These are phyloP conservation scores for Saimiri boliviensis DNA, from an alignment of 2,113 vertebrate species.

Conservation along the genomic window DNA sequence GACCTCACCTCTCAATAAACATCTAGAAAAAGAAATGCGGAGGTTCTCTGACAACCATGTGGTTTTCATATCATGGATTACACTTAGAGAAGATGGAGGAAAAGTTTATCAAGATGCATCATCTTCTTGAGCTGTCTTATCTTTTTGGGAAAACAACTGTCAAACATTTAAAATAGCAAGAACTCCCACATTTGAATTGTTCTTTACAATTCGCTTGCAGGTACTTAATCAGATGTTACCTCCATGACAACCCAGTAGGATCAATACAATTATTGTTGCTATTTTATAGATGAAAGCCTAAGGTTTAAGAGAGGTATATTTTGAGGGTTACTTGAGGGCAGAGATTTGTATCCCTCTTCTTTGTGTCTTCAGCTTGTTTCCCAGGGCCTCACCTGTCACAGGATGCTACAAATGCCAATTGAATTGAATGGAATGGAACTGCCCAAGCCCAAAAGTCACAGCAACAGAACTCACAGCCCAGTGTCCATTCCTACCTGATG, in stretches of 20 bases:
- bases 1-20: not conserved
- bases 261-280: conserved; percentile 16
- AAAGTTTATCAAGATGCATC: conserved; percentile 43
- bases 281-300: conserved; percentile 26
- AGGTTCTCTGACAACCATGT: conserved; percentile 30
- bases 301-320: not conserved
- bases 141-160: conserved; percentile 50
- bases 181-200: conserved; percentile 4
- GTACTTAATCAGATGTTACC: conserved; percentile 6
- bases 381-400: not conserved
- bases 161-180: conserved; percentile 61
- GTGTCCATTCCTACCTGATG: not conserved
- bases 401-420: not conserved
- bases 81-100: conserved; percentile 4
- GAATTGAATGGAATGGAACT: not conserved
- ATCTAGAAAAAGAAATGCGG: conserved; percentile 42
- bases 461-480: not conserved
- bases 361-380: not conserved
- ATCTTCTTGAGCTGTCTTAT: conserved; percentile 36
- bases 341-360: not conserved
- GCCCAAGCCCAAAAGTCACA: not conserved
- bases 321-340: conserved; percentile 1
- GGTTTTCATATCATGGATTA: not conserved
- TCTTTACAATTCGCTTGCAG: not conserved
- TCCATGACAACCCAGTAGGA: not conserved